phyloP scores from a whole-genome alignment of 2,113 vertebrate genomes.

The Emydocephalus ijimae region DNA sequence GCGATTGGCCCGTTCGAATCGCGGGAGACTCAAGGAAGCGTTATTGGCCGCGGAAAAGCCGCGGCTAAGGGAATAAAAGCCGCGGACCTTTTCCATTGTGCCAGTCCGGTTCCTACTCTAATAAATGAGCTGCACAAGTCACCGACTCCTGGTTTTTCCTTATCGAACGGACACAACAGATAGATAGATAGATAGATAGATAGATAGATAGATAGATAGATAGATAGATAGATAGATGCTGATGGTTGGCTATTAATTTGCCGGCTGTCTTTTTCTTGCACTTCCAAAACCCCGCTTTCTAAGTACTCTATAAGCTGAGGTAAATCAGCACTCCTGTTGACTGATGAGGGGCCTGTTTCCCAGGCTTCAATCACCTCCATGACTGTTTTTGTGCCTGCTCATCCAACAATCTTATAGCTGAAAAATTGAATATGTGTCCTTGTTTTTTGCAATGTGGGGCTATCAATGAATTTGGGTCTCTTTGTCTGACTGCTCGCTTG shows the following conservation, averaged over 20 bases:
- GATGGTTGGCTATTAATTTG: background rate
- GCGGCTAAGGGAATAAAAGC: no score
- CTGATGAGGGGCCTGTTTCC: background rate
- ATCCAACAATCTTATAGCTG: background rate
- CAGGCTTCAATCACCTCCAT: background rate
- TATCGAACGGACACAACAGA: no score
- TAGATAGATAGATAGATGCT: no score
- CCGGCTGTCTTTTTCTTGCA: background rate
- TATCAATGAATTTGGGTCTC: background rate
- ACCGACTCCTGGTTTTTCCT: no score
- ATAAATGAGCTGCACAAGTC: no score
- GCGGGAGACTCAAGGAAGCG: no score
- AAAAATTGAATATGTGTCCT: background rate
- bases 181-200: no score
- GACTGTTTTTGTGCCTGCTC: background rate
- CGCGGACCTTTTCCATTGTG: no score
- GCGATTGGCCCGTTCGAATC: no score
- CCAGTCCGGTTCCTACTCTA: no score
- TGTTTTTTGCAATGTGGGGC: background rate
- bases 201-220: no score
- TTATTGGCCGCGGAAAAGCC: no score
- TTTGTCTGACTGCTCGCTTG: background rate
- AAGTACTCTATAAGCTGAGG: background rate
- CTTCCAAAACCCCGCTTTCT: background rate
- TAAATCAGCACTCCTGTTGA: background rate